Conservation (phyloP, 2,113 vertebrate species). For the Antennarius striatus region DNA sequence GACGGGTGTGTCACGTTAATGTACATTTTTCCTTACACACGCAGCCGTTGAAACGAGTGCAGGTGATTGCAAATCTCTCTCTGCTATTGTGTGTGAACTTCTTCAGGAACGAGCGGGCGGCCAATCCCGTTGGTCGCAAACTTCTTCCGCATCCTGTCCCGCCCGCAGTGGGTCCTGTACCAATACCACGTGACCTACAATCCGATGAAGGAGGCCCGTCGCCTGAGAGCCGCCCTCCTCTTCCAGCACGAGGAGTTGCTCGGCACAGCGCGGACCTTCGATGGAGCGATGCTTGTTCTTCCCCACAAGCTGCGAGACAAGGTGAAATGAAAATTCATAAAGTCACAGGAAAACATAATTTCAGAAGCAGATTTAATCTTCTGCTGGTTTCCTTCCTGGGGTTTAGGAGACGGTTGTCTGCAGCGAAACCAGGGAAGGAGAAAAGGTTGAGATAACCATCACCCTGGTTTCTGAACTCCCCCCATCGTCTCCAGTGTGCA, state of each 20-base stretch:
- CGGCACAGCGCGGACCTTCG: slow-evolving; percentile 86
- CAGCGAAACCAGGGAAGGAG: slow-evolving; percentile 85
- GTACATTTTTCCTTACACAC: no score
- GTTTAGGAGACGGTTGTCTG: slow-evolving; percentile 86
- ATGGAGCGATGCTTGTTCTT: slow-evolving; percentile 88
- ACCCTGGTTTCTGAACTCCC: slow-evolving; percentile 91
- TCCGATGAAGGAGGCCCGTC: slow-evolving; percentile 89
- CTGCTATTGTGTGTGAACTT: slow-evolving; percentile 78
- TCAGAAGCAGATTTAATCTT: no score
- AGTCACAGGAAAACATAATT: no score
- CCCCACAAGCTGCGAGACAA: slow-evolving; percentile 81
- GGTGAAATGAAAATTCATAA: slow-evolving; percentile 67
- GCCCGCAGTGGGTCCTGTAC: slow-evolving; percentile 90
- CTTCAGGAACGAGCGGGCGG: slow-evolving; percentile 66
- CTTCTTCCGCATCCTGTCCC: slow-evolving; percentile 86
- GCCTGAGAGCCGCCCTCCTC: slow-evolving; percentile 86
- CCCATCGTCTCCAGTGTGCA: slow-evolving; percentile 89
- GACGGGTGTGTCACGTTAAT: slow-evolving; percentile 73
- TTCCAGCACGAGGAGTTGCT: slow-evolving; percentile 86
- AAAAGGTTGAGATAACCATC: slow-evolving; percentile 87
- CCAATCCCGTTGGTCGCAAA: slow-evolving; percentile 75
- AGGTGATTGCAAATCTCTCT: slow-evolving; percentile 9
- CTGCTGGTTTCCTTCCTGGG: neutral
- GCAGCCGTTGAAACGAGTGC: slow-evolving; percentile 45
- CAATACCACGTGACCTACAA: slow-evolving; percentile 92